Conservation (phyloP, 2,113 vertebrate genomes). For the Paramisgurnus dabryanus region DNA sequence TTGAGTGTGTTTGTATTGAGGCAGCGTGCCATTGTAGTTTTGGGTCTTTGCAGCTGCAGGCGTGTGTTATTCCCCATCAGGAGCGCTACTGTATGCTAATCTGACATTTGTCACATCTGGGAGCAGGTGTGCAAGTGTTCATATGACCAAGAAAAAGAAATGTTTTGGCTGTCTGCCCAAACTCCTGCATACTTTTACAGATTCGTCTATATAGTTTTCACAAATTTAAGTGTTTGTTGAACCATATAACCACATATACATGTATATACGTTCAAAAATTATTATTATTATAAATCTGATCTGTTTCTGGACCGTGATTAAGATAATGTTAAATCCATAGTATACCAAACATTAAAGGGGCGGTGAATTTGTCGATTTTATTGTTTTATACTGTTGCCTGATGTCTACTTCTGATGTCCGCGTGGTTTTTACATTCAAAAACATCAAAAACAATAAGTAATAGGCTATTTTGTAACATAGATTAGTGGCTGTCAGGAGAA, state of each 20-base stretch:
- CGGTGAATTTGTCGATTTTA: too few species aligned
- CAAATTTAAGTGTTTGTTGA: not conserved
- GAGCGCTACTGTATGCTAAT: slow-evolving; percentile 56
- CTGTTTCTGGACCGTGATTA: too few species aligned
- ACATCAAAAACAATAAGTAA: too few species aligned
- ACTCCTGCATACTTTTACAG: not conserved
- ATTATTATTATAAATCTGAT: too few species aligned
- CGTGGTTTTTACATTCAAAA: too few species aligned
- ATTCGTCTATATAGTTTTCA: not conserved
- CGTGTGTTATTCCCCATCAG: slow-evolving; percentile 22
- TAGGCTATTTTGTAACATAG: too few species aligned
- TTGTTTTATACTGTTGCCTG: too few species aligned
- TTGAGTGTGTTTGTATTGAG: not conserved
- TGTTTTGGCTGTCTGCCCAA: slow-evolving; percentile 1
- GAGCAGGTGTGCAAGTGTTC: slow-evolving; percentile 4
- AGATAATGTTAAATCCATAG: too few species aligned
- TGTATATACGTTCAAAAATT: not conserved
- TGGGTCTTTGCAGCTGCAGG: slow-evolving; percentile 38
- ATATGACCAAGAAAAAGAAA: slow-evolving; percentile 8
- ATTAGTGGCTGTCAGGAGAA: too few species aligned
- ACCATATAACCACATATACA: not conserved
- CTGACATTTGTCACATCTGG: slow-evolving; percentile 59
- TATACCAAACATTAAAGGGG: too few species aligned
- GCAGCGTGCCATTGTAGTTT: slow-evolving; percentile 27
- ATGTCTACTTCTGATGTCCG: too few species aligned